Percentiles rank a stretch among this genome's conserved stretches.
Evolutionary conservation across 2,888 invertebrate species (phyloP).

Genomic region (Monopis laevigella): DNA sequence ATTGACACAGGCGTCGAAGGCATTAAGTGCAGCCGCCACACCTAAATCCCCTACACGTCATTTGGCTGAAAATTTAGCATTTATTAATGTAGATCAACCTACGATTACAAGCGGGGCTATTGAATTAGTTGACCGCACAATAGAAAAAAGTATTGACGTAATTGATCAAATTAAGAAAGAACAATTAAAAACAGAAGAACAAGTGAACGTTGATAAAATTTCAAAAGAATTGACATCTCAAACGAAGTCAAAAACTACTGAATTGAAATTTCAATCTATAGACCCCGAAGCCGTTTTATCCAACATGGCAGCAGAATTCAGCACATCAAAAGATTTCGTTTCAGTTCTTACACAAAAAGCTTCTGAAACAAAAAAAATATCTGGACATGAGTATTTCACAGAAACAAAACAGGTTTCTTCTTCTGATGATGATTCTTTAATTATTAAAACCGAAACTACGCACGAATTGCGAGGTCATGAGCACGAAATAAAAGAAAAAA

Average conservation of each 20-base stretch:
- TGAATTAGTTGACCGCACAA: constrained; percentile 60
- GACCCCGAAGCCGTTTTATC: constrained; percentile 51
- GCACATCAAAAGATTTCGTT: constrained; percentile 38
- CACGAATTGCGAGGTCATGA: constrained; percentile 57
- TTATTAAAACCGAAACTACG: constrained; percentile 57
- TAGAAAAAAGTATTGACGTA: constrained; percentile 52
- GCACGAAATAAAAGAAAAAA: constrained; percentile 59
- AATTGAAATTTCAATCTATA: constrained; percentile 47
- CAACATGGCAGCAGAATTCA: constrained; percentile 51
- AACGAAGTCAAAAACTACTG: constrained; percentile 31
- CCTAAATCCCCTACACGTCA: constrained; percentile 60
- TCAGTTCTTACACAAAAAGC: constrained; percentile 62
- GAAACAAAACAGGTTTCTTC: constrained; percentile 60
- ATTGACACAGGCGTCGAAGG: constrained; percentile 44
- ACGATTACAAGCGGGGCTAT: constrained; percentile 63
- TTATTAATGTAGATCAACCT: constrained; percentile 61
- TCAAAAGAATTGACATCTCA: too few species aligned
- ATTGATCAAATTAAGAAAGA: constrained; percentile 54
- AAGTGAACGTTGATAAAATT: too few species aligned
- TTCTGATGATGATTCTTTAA: constrained; percentile 55
- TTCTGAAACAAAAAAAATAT: constrained; percentile 57
- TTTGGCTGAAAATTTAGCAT: constrained; percentile 51
- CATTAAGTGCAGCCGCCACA: constrained; percentile 42
- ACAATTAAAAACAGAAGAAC: constrained; percentile 25
- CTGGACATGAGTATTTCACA: constrained; percentile 56